Evolutionary conservation across 2,888 invertebrate genomes (phyloP).

Genomic region (Catocala nupta): DNA sequence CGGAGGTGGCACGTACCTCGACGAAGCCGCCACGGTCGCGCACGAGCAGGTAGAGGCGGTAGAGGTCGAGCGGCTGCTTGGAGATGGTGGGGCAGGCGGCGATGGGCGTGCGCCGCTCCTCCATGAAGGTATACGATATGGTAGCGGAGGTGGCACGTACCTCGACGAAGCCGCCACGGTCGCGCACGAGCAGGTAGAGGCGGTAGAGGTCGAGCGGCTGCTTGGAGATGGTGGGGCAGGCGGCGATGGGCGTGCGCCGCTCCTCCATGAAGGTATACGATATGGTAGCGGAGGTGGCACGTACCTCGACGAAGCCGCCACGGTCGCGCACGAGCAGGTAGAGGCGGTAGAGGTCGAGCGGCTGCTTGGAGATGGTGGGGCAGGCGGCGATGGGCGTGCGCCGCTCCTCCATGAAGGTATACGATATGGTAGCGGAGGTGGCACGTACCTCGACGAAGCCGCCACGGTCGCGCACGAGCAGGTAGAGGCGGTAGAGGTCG

Average conservation of each 20-base stretch:
- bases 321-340: constrained; percentile 98
- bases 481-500: constrained; percentile 98
- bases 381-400: constrained; percentile 98
- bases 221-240: constrained; percentile 99
- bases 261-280: constrained; percentile 92
- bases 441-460: constrained; percentile 98
- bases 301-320: constrained; percentile 99
- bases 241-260: constrained; percentile 96
- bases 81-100: no score
- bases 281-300: no score
- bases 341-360: constrained; percentile 98
- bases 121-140: no score
- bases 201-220: constrained; percentile 99
- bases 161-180: constrained; percentile 99
- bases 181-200: constrained; percentile 98
- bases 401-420: constrained; percentile 94
- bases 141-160: constrained; percentile 83
- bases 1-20: no score
- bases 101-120: no score
- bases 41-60: no score
- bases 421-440: no score
- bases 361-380: constrained; percentile 99
- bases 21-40: no score
- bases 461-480: constrained; percentile 98
- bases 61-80: no score